Conservation (phyloP, 2,797 vertebrate species). For the Schizopygopsis malacanthus region DNA sequence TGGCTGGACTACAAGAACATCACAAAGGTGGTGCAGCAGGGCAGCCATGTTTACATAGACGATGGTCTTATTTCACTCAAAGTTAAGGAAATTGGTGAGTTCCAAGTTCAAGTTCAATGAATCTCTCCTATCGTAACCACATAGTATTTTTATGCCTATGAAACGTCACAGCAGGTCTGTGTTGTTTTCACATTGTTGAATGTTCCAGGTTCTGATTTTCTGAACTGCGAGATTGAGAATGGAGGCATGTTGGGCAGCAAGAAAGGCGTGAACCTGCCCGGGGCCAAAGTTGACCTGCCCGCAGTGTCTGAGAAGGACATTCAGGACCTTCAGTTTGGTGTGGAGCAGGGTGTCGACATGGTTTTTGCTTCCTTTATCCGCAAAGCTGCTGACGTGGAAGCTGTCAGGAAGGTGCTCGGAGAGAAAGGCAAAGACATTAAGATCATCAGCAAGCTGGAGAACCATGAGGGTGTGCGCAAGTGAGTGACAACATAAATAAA, state of each 20-base stretch:
- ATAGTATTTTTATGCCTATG: not conserved
- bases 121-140: not conserved
- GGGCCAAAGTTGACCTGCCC: constrained; percentile 92
- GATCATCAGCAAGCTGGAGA: constrained; percentile 99
- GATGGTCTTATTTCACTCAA: constrained; percentile 94
- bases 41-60: constrained; percentile 89
- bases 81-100: constrained; percentile 89
- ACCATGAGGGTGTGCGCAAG: constrained; percentile 96
- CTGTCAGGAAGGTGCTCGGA: constrained; percentile 90
- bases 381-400: constrained; percentile 91
- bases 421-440: constrained; percentile 97
- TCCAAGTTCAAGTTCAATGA: not conserved
- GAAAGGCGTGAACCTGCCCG: constrained; percentile 96
- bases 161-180: too few species aligned
- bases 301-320: constrained; percentile 95
- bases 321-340: constrained; percentile 92
- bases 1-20: constrained; percentile 99
- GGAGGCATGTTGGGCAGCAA: constrained; percentile 93
- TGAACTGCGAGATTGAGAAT: constrained; percentile 90
- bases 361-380: constrained; percentile 99
- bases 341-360: constrained; percentile 96
- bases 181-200: constrained; percentile 56
- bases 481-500: constrained; percentile 61
- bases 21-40: constrained; percentile 86
- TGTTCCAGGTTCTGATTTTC: constrained; percentile 81